Evolutionary conservation across 2,113 vertebrate species (phyloP).

Genomic region (Mus musculus): GRCm39 chr19:18735001-18735500

Average conservation of each 20-base stretch:
- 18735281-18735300: background rate
- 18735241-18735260: conserved; percentile 27
- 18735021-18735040: background rate
- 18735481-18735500: background rate
- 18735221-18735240: conserved; percentile 1
- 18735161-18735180: conserved; percentile 9
- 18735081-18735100: conserved; percentile 21
- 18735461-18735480: background rate
- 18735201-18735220: background rate
- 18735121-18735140: conserved; percentile 38
- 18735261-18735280: background rate
- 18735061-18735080: background rate
- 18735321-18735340: background rate
- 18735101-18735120: background rate
- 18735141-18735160: conserved; percentile 32
- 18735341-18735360: background rate
- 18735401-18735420: background rate
- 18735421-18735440: background rate
- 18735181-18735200: background rate
- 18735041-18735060: background rate
- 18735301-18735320: background rate
- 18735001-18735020: background rate
- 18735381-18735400: background rate
- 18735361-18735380: conserved; percentile 3
- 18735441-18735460: background rate